phyloP scores from a whole-genome alignment of 2,113 vertebrate species.

The Trichechus manatus region DNA sequence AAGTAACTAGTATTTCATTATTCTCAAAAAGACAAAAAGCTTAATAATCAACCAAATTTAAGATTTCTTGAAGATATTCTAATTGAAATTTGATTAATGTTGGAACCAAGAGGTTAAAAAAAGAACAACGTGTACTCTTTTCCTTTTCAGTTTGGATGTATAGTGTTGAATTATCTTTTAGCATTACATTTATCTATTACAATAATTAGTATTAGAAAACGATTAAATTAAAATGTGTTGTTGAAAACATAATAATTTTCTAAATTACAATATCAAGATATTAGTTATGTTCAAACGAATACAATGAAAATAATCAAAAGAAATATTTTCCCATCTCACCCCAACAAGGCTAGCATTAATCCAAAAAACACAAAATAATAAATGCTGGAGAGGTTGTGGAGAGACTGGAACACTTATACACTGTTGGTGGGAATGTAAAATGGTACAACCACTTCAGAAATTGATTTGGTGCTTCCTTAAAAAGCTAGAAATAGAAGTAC shows the following conservation, averaged over 20 bases:
- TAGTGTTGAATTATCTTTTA: constrained; percentile 22
- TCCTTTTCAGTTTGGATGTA: constrained; percentile 39
- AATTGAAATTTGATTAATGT: constrained; percentile 54
- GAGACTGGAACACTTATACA: too few relatives aligned
- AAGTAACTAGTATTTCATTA: constrained; percentile 65
- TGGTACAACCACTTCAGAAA: too few relatives aligned
- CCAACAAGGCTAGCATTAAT: too few relatives aligned
- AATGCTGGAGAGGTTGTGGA: too few relatives aligned
- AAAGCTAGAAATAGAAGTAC: too few relatives aligned
- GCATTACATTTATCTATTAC: neutral
- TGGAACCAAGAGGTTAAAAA: neutral
- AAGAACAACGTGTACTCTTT: neutral
- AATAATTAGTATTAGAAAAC: constrained; percentile 13
- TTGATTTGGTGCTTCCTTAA: too few relatives aligned
- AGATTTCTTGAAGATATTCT: neutral
- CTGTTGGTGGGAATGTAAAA: too few relatives aligned
- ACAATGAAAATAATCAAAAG: neutral
- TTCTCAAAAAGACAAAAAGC: constrained; percentile 16
- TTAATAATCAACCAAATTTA: constrained; percentile 62
- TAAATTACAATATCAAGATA: constrained; percentile 31
- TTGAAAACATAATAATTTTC: constrained; percentile 12
- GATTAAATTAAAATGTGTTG: constrained; percentile 25
- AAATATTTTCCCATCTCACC: neutral
- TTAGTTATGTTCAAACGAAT: neutral
- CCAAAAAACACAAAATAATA: too few relatives aligned